These are phyloP conservation scores for Cheumatopsyche charites DNA, from an alignment of 1,140 invertebrate species.

Conservation along the genomic window DNA sequence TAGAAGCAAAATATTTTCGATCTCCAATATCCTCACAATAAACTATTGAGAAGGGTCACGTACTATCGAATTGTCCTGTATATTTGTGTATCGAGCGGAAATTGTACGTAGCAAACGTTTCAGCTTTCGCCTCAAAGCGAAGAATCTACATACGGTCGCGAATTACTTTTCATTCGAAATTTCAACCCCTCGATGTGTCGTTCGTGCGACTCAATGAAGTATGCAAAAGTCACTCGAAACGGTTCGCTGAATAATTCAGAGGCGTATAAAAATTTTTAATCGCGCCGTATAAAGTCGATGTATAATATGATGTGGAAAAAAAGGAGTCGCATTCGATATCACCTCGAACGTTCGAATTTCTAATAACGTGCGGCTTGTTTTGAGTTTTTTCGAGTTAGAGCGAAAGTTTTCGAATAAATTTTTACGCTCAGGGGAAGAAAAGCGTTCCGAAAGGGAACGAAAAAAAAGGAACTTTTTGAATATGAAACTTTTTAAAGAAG, in stretches of 20 bases:
- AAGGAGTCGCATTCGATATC: neutral
- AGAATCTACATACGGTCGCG: conserved; percentile 25
- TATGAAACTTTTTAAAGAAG: conserved; percentile 22
- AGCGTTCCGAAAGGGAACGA: neutral
- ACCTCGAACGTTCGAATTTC: neutral
- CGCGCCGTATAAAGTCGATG: neutral
- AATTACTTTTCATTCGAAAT: conserved; percentile 30
- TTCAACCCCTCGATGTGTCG: conserved; percentile 11
- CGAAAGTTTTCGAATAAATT: conserved; percentile 35
- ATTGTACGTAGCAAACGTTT: conserved; percentile 32
- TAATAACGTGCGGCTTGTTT: conserved; percentile 19
- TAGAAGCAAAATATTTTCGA: too few relatives aligned
- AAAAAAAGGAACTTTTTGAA: conserved; percentile 22
- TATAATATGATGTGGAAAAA: neutral
- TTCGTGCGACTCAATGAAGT: neutral
- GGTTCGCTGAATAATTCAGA: too few relatives aligned
- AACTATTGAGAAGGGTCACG: too few relatives aligned
- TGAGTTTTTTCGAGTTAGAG: conserved; percentile 20
- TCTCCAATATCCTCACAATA: too few relatives aligned
- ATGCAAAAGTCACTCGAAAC: conserved; percentile 4
- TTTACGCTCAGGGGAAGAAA: conserved; percentile 9
- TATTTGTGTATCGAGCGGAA: conserved; percentile 35
- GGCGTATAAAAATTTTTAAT: too few relatives aligned
- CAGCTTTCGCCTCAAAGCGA: conserved; percentile 29
- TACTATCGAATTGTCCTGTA: too few relatives aligned